These are phyloP conservation scores for Acrobasis consociella DNA, from an alignment of 2,888 invertebrate species.

Conservation along the genomic window DNA sequence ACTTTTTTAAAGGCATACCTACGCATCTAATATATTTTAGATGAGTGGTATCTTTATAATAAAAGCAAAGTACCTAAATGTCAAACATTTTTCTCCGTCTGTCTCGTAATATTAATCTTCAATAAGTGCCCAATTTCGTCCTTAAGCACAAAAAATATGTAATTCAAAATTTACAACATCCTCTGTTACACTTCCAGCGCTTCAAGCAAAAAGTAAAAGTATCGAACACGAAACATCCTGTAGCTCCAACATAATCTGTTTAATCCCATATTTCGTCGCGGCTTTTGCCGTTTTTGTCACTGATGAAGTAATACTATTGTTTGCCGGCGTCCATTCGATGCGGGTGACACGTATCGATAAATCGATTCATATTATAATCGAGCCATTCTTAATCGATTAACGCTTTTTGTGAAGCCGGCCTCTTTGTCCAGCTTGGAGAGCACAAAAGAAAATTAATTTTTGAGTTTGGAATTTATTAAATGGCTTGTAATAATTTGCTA, in stretches of 20 bases:
- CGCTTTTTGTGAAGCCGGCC: constrained; percentile 65
- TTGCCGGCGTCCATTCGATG: constrained; percentile 66
- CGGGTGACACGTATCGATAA: constrained; percentile 73
- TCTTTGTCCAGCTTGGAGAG: constrained; percentile 57
- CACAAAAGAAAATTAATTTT: constrained; percentile 24
- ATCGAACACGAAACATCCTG: constrained; percentile 44
- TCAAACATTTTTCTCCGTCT: no score
- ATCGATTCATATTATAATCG: constrained; percentile 74
- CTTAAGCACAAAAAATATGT: background rate
- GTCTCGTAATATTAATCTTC: background rate
- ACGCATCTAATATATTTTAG: no score
- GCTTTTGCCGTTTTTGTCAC: constrained; percentile 70
- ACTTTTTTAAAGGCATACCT: no score
- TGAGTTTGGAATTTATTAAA: constrained; percentile 17
- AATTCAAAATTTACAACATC: constrained; percentile 8
- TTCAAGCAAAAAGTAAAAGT: constrained; percentile 12
- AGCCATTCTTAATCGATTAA: constrained; percentile 73
- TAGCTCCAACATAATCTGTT: constrained; percentile 59
- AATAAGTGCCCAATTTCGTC: background rate
- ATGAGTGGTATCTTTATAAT: no score
- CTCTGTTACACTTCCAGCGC: background rate
- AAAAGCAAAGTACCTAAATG: no score
- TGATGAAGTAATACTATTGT: constrained; percentile 79
- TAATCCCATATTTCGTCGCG: constrained; percentile 68
- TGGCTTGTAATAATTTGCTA: constrained; percentile 21